Percentiles rank a stretch among this genome's conserved stretches.
These are phyloP conservation scores for Tenthredo mesomela DNA, from an alignment of 2,888 invertebrate species.

Conservation along the genomic window DNA sequence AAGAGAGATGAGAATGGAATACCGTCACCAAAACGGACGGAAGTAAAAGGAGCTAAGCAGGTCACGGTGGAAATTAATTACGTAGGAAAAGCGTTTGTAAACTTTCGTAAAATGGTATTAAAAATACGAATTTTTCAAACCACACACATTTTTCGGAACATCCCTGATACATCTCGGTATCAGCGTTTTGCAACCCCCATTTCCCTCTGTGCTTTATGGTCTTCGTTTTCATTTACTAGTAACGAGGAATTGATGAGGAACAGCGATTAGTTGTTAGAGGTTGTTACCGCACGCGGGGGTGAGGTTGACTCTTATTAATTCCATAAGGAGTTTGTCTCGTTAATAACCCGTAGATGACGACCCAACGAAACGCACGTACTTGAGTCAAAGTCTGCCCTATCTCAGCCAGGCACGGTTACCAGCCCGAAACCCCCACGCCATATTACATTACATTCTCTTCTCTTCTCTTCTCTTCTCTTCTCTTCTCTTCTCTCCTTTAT, in stretches of 20 bases:
- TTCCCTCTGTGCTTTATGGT: not conserved
- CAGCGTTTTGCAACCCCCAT: not conserved
- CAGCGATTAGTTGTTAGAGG: slow-evolving; percentile 9
- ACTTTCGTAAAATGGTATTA: not conserved
- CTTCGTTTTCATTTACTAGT: not conserved
- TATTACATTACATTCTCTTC: slow-evolving; percentile 6
- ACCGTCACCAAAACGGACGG: slow-evolving; percentile 22
- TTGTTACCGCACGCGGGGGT: not conserved
- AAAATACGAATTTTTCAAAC: not conserved
- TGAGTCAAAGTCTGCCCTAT: slow-evolving; percentile 58
- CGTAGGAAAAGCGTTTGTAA: slow-evolving; percentile 6
- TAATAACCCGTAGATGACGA: slow-evolving; percentile 42
- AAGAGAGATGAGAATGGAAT: not conserved
- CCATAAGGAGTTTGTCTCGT: slow-evolving; percentile 38
- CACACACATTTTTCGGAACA: not conserved
- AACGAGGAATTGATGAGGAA: not conserved
- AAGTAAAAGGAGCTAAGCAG: slow-evolving; percentile 13
- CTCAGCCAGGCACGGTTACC: slow-evolving; percentile 55
- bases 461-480: slow-evolving; percentile 33
- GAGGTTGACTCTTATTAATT: slow-evolving; percentile 37
- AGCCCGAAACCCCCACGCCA: slow-evolving; percentile 18
- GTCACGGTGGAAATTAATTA: slow-evolving; percentile 35
- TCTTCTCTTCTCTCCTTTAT: not conserved
- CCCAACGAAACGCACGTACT: slow-evolving; percentile 44
- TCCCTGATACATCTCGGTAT: not conserved